Evolutionary conservation across 2,113 vertebrate species (phyloP).

Genomic region (Malurus melanocephalus): DNA sequence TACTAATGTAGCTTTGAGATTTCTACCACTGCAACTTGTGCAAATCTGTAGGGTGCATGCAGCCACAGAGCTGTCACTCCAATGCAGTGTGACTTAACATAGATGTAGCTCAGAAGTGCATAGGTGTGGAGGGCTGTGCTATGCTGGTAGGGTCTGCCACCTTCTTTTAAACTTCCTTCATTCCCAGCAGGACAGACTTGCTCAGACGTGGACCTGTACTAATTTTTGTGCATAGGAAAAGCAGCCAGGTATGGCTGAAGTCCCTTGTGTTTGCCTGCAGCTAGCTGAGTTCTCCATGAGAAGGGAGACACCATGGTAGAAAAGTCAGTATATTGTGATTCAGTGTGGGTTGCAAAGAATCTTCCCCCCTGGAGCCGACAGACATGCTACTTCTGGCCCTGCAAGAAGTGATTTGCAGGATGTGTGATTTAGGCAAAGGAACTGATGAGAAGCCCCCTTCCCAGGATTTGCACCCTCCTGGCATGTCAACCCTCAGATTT

Average conservation of each 20-base stretch:
- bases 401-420: background rate
- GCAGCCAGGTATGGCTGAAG: background rate
- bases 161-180: background rate
- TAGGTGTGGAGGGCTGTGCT: background rate
- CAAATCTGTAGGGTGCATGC: background rate
- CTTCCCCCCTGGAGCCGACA: background rate
- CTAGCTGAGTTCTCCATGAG: background rate
- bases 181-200: background rate
- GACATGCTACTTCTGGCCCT: background rate
- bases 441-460: background rate
- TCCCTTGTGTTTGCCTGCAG: background rate
- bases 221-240: background rate
- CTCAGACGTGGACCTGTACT: background rate
- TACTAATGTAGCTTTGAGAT: background rate
- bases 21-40: background rate
- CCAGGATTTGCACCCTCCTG: background rate
- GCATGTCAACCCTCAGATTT: background rate
- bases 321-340: background rate
- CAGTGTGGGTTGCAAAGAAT: background rate
- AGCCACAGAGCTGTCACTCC: background rate
- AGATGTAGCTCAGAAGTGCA: background rate
- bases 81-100: rapidly evolving
- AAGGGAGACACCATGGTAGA: rapidly evolving
- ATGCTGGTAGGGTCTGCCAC: background rate
- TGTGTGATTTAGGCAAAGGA: background rate